phyloP scores from a whole-genome alignment of 2,888 invertebrate species.

The Caenorhabditis sp. region DNA sequence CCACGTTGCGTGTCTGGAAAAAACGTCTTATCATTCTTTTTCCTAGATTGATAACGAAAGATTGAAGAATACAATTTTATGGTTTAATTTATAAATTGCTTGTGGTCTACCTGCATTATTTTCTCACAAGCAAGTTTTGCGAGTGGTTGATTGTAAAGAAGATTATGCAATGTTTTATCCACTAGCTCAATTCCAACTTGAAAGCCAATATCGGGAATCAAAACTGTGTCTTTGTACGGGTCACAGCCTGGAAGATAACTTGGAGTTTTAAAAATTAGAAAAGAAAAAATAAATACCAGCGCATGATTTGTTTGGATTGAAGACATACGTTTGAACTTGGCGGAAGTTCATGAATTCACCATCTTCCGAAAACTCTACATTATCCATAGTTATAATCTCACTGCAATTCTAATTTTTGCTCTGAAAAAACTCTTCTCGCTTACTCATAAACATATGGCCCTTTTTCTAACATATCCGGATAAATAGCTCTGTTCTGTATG shows the following conservation, averaged over 20 bases:
- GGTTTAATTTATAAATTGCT: not conserved
- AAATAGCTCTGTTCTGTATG: constrained; percentile 54
- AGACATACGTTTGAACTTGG: constrained; percentile 45
- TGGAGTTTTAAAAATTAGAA: not conserved
- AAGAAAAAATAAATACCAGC: constrained; percentile 11
- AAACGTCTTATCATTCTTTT: not conserved
- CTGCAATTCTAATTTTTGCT: constrained; percentile 22
- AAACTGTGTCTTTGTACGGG: constrained; percentile 51
- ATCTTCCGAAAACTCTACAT: constrained; percentile 32
- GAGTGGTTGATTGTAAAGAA: constrained; percentile 15
- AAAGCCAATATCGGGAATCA: constrained; percentile 56
- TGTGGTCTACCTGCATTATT: constrained; percentile 10
- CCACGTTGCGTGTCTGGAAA: not conserved
- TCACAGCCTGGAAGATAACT: constrained; percentile 37
- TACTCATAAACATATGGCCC: constrained; percentile 61
- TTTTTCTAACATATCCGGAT: constrained; percentile 55
- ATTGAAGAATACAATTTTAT: constrained; percentile 1
- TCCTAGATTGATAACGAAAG: not conserved
- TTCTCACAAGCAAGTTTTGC: not conserved
- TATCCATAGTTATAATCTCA: constrained; percentile 46
- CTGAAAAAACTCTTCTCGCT: constrained; percentile 4
- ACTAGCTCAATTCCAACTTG: constrained; percentile 35
- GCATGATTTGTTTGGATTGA: constrained; percentile 50
- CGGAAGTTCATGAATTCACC: constrained; percentile 47
- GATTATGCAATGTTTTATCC: constrained; percentile 22